phyloP scores from a whole-genome alignment of 2,797 vertebrate species.

The Meriones psammophilus region DNA sequence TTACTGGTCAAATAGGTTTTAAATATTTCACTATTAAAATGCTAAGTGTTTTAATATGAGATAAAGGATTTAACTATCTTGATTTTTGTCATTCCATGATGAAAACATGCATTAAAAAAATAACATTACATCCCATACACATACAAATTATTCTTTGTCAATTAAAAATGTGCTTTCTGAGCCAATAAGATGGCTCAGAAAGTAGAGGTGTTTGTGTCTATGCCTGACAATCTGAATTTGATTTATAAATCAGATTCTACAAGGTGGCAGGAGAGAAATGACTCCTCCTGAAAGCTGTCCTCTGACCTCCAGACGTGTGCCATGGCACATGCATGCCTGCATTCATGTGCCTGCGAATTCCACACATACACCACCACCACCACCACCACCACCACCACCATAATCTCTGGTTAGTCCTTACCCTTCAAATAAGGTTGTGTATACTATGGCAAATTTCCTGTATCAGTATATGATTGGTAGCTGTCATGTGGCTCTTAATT shows the following conservation, averaged over 20 bases:
- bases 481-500: neutral
- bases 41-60: neutral
- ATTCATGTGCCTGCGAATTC: neutral
- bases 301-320: neutral
- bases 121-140: neutral
- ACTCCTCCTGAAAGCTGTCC: neutral
- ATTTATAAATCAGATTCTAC: neutral
- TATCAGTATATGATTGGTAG: rapidly evolving
- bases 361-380: neutral
- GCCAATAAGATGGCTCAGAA: neutral
- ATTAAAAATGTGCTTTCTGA: neutral
- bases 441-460: neutral
- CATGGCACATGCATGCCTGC: neutral
- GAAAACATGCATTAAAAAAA: neutral
- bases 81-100: neutral
- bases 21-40: neutral
- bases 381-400: too few species aligned
- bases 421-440: neutral
- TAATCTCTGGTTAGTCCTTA: neutral
- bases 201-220: neutral
- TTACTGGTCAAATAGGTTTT: neutral
- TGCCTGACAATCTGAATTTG: neutral
- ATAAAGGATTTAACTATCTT: neutral
- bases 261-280: neutral
- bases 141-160: neutral